Evolutionary conservation across 2,888 invertebrate genomes (phyloP).

Genomic region (Ectemnius cavifrons): DNA sequence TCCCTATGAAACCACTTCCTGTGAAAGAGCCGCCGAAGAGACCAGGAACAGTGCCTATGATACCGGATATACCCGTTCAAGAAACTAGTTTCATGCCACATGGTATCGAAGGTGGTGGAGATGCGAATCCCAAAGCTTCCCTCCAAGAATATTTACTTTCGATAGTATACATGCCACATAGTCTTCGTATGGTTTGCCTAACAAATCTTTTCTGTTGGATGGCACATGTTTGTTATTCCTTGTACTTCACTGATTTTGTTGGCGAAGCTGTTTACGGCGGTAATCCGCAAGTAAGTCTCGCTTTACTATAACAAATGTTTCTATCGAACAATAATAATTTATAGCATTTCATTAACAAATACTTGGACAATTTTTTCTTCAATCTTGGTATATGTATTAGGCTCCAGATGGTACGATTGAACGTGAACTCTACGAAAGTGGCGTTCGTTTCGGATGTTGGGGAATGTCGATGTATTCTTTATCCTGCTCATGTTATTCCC

Average conservation of each 20-base stretch:
- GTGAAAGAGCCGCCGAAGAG: constrained; percentile 57
- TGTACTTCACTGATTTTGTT: constrained; percentile 98
- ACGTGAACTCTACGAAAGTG: constrained; percentile 89
- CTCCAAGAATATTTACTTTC: constrained; percentile 87
- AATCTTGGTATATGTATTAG: constrained; percentile 77
- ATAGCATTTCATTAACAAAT: neutral
- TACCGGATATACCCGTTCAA: constrained; percentile 57
- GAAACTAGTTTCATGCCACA: constrained; percentile 23
- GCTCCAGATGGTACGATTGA: constrained; percentile 84
- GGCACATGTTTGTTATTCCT: constrained; percentile 97
- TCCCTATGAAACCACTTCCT: constrained; percentile 64
- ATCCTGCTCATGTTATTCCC: constrained; percentile 96
- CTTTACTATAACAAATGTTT: neutral
- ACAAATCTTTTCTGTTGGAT: constrained; percentile 99
- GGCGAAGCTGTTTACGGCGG: constrained; percentile 94
- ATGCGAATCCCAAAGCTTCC: constrained; percentile 67
- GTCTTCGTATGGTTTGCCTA: constrained; percentile 88
- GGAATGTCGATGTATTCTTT: constrained; percentile 97
- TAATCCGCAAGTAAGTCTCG: constrained; percentile 85
- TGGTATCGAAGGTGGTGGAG: constrained; percentile 32
- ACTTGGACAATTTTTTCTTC: neutral
- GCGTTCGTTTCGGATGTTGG: constrained; percentile 97
- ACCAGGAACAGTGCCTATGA: constrained; percentile 67
- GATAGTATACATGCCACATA: constrained; percentile 94
- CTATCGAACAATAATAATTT: neutral